phyloP scores from a whole-genome alignment of 2,797 vertebrate genomes.

The Heliangelus exortis region DNA sequence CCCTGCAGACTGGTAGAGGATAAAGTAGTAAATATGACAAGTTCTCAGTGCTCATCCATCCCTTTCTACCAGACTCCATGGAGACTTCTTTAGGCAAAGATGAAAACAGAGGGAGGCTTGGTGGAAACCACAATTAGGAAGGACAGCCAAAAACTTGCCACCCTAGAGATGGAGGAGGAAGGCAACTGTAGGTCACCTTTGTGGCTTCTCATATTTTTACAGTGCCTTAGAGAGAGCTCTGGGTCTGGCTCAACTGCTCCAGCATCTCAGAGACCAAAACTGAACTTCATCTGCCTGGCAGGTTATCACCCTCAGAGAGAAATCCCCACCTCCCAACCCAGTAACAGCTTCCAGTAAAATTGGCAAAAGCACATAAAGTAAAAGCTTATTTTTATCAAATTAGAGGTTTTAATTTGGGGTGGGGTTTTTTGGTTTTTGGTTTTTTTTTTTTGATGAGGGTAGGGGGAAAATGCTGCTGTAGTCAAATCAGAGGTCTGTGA shows the following conservation, averaged over 20 bases:
- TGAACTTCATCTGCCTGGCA: neutral
- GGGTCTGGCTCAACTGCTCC: neutral
- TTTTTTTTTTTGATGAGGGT: neutral
- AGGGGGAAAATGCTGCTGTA: neutral
- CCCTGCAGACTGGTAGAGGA: slow-evolving; percentile 17
- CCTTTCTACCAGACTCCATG: neutral
- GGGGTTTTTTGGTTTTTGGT: too few species aligned
- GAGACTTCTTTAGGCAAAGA: slow-evolving; percentile 20
- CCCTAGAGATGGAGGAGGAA: neutral
- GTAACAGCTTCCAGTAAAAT: neutral
- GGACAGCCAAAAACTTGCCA: fast-evolving
- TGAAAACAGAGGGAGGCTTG: neutral
- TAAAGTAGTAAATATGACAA: slow-evolving; percentile 25
- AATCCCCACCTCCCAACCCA: fast-evolving
- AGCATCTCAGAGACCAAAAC: neutral
- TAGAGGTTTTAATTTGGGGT: neutral
- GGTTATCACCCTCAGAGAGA: neutral
- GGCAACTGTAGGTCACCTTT: slow-evolving; percentile 20
- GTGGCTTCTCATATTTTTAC: neutral
- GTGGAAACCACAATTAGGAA: slow-evolving; percentile 43
- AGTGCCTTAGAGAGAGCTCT: neutral
- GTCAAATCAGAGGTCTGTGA: neutral
- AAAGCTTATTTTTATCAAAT: neutral
- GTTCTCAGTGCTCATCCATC: slow-evolving; percentile 5
- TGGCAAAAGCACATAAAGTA: neutral